A percentile compares a stretch with the other conserved stretches of the same genome.
Evolutionary conservation across 2,797 vertebrate species (phyloP).

Genomic region (Aratinga solstitialis): DNA sequence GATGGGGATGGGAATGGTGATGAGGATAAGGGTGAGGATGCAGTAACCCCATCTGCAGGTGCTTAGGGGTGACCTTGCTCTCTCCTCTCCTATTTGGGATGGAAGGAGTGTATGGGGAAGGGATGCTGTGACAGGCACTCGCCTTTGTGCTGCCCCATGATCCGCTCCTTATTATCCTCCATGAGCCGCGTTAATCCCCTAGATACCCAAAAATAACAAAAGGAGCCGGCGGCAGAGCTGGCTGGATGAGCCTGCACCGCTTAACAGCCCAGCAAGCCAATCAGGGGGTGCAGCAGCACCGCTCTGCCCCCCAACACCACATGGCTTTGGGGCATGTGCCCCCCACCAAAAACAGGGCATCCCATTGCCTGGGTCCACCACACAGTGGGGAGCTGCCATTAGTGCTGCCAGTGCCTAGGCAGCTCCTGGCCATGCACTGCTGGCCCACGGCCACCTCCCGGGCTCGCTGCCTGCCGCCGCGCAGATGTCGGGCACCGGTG

Average conservation of each 20-base stretch:
- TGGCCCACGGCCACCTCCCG: constrained; percentile 30
- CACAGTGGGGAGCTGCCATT: neutral
- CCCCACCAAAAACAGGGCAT: neutral
- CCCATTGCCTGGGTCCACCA: fast-evolving
- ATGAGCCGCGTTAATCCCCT: constrained; percentile 8
- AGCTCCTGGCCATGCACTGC: constrained; percentile 42
- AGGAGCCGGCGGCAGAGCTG: constrained; percentile 25
- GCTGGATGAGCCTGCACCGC: neutral
- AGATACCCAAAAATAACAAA: constrained; percentile 35
- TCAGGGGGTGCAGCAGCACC: neutral
- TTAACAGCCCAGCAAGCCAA: neutral
- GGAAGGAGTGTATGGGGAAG: neutral
- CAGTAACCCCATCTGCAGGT: neutral
- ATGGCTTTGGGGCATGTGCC: fast-evolving
- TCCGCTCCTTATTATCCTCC: constrained; percentile 44
- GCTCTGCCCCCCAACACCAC: neutral
- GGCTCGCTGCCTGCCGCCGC: constrained; percentile 25
- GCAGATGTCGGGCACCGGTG: constrained; percentile 59
- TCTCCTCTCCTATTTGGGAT: fast-evolving
- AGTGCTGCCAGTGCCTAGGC: neutral
- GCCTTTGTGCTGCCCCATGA: constrained; percentile 60
- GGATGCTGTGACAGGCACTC: constrained; percentile 61
- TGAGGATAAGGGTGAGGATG: neutral
- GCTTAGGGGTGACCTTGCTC: neutral
- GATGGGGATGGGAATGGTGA: too few relatives aligned